Conservation (phyloP, 2,113 vertebrate species). For the Rousettus leschenaultii region DNA sequence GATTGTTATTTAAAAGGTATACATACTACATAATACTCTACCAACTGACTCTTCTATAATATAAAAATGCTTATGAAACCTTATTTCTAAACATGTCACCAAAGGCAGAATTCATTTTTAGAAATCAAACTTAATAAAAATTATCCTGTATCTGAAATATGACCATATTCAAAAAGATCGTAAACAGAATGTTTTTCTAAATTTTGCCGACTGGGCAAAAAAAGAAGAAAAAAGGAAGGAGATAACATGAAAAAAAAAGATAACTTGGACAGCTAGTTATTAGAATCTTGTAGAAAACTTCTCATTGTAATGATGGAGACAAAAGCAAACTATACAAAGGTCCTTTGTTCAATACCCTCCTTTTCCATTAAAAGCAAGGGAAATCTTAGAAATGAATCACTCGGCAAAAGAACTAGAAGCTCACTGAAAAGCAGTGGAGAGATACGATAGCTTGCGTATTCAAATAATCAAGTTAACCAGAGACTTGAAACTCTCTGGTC, state of each 20-base stretch:
- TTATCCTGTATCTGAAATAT: not conserved
- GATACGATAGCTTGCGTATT: not conserved
- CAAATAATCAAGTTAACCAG: not conserved
- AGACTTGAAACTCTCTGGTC: not conserved
- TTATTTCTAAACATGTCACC: not conserved
- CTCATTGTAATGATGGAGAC: not conserved
- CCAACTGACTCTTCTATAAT: not conserved
- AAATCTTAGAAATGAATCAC: not conserved
- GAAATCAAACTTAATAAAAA: not conserved
- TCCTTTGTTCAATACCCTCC: not conserved
- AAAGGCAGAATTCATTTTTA: not conserved
- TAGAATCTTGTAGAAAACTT: not conserved
- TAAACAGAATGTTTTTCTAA: not conserved
- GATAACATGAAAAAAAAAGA: not conserved
- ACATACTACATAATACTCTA: not conserved
- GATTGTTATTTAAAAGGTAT: not conserved
- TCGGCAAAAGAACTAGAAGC: not conserved
- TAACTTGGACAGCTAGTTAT: not conserved
- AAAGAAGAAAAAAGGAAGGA: not conserved
- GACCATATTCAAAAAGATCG: not conserved
- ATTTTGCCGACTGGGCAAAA: not conserved
- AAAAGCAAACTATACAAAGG: not conserved
- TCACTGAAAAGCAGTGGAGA: not conserved
- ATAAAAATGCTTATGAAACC: not conserved
- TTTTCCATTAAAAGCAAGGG: not conserved